These are phyloP conservation scores for Loriculus beryllinus DNA, from an alignment of 2,797 vertebrate genomes.

Conservation along the genomic window DNA sequence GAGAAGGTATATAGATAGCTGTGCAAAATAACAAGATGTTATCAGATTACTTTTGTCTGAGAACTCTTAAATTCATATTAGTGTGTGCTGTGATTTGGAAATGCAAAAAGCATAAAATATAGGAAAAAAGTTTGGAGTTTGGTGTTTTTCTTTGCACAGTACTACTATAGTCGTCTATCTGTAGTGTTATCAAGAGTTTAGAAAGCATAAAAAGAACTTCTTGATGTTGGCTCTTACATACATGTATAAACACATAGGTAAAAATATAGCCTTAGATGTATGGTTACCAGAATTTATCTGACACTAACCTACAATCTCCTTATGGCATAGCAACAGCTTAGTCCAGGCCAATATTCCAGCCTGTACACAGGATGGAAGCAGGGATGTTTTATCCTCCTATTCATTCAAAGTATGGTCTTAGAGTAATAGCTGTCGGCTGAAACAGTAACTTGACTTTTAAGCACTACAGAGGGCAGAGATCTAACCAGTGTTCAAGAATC, in stretches of 20 bases:
- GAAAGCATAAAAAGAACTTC: not conserved
- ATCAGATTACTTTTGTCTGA: not conserved
- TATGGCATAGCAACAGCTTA: not conserved
- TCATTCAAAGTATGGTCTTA: not conserved
- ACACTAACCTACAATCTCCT: not conserved
- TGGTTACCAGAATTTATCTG: not conserved
- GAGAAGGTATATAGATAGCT: not conserved
- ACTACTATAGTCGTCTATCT: not conserved
- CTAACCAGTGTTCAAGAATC: not conserved
- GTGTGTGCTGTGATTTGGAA: not conserved
- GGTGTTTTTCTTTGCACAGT: not conserved
- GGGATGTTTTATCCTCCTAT: not conserved
- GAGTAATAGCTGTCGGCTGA: not conserved
- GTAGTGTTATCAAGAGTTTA: not conserved
- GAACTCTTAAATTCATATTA: not conserved
- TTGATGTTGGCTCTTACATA: not conserved
- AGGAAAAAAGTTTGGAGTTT: not conserved
- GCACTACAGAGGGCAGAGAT: not conserved
- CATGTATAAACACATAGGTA: not conserved
- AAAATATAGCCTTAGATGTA: not conserved
- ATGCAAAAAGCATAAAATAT: not conserved
- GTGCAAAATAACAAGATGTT: not conserved
- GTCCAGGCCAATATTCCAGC: not conserved
- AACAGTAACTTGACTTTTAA: not conserved
- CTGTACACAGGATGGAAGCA: not conserved